Evolutionary conservation across 2,888 invertebrate species (phyloP).

Genomic region (Nezara viridula): DNA sequence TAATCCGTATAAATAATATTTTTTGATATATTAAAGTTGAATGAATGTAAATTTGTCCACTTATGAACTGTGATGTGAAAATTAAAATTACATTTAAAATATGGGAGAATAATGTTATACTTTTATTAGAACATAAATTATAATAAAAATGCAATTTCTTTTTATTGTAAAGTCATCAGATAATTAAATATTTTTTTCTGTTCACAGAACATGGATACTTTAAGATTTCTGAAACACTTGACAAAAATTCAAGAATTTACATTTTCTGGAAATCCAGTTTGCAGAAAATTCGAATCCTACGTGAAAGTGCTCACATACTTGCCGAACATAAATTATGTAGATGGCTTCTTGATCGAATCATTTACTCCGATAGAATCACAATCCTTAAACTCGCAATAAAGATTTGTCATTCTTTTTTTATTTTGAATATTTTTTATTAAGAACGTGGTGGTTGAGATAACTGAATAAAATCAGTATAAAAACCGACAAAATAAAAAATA

Average conservation of each 20-base stretch:
- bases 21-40: background rate
- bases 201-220: slow-evolving; percentile 54
- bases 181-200: background rate
- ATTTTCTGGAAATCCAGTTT: slow-evolving; percentile 61
- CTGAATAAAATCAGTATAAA: too few species aligned
- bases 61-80: background rate
- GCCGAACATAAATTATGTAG: slow-evolving; percentile 59
- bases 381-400: slow-evolving; percentile 4
- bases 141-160: background rate
- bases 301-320: slow-evolving; percentile 54
- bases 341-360: slow-evolving; percentile 59
- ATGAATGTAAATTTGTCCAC: background rate
- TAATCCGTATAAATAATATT: background rate
- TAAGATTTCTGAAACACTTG: slow-evolving; percentile 58
- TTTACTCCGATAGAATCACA: slow-evolving; percentile 9
- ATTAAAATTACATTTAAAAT: background rate
- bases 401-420: background rate
- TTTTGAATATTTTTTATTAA: too few species aligned
- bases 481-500: too few species aligned
- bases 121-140: background rate
- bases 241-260: slow-evolving; percentile 61
- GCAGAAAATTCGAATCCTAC: slow-evolving; percentile 58
- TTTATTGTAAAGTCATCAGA: too few species aligned
- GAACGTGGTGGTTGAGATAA: too few species aligned
- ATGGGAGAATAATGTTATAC: background rate